phyloP scores from a whole-genome alignment of 1,140 invertebrate genomes.

The Drosophila paulistorum region DNA sequence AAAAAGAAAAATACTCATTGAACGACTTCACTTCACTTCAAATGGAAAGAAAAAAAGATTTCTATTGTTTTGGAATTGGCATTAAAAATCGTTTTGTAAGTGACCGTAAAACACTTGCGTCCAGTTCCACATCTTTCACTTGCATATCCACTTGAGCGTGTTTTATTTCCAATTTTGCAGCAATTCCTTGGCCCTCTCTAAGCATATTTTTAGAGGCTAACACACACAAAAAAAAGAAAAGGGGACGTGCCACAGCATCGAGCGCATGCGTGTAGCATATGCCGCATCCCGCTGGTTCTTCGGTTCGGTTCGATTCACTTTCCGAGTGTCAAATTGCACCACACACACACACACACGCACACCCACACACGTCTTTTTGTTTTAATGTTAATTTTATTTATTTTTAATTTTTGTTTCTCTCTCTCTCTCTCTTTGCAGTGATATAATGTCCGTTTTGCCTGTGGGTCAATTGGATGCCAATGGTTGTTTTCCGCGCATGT shows the following conservation, averaged over 20 bases:
- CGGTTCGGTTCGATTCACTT: constrained; percentile 33
- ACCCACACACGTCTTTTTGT: constrained; percentile 13
- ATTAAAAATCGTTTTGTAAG: constrained; percentile 74
- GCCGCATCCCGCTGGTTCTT: constrained; percentile 59
- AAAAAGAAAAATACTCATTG: constrained; percentile 54
- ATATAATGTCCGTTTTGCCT: constrained; percentile 80
- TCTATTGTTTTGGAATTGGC: constrained; percentile 77
- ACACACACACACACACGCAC: constrained; percentile 29
- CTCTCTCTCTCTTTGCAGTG: constrained; percentile 58
- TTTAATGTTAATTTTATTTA: constrained; percentile 10
- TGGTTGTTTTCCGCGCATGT: constrained; percentile 81
- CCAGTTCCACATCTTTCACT: constrained; percentile 20
- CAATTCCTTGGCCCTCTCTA: constrained; percentile 65
- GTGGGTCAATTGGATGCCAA: constrained; percentile 79
- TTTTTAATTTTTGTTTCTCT: constrained; percentile 18
- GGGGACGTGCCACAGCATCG: constrained; percentile 57
- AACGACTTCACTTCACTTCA: constrained; percentile 33
- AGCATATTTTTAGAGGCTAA: constrained; percentile 73
- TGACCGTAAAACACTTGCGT: constrained; percentile 78
- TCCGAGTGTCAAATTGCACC: constrained; percentile 70
- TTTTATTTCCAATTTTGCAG: constrained; percentile 75
- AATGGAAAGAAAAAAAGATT: constrained; percentile 36
- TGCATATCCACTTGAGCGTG: constrained; percentile 71
- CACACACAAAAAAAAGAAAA: constrained; percentile 24
- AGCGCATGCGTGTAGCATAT: constrained; percentile 81